Percentiles rank a stretch among this genome's conserved stretches.
These are phyloP conservation scores for Thunnus maccoyii DNA, from an alignment of 2,113 vertebrate species.

Conservation along the genomic window DNA sequence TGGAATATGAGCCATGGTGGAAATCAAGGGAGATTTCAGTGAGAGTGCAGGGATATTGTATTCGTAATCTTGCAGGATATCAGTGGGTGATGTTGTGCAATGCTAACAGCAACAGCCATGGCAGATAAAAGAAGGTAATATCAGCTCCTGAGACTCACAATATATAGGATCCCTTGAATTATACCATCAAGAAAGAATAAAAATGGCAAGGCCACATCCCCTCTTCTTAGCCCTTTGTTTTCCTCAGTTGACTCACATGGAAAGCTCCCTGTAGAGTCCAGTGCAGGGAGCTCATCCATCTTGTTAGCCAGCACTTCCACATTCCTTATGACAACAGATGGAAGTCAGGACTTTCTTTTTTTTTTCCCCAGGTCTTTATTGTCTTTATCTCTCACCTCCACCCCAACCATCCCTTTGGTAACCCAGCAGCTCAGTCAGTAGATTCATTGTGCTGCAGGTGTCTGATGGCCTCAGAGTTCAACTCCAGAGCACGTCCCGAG, in stretches of 20 bases:
- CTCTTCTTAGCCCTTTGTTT: slow-evolving; percentile 40
- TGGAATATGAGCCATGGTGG: background rate
- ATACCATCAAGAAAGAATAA: slow-evolving; percentile 49
- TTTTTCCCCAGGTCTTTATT: slow-evolving; percentile 8
- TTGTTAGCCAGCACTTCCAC: slow-evolving; percentile 56
- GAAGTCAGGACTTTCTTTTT: slow-evolving; percentile 31
- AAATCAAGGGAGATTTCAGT: slow-evolving; percentile 18
- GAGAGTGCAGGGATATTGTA: background rate
- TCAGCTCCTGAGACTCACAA: slow-evolving; percentile 12
- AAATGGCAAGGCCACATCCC: slow-evolving; percentile 28
- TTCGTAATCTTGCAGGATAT: slow-evolving; percentile 18
- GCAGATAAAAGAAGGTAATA: slow-evolving; percentile 16
- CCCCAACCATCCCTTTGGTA: slow-evolving; percentile 19
- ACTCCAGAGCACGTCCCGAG: slow-evolving; percentile 3
- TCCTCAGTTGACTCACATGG: slow-evolving; percentile 38
- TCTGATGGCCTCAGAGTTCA: slow-evolving; percentile 21
- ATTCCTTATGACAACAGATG: slow-evolving; percentile 50
- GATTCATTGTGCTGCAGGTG: slow-evolving; percentile 18
- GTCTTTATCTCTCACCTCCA: slow-evolving; percentile 40
- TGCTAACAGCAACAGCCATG: background rate
- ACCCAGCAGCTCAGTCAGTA: slow-evolving; percentile 28
- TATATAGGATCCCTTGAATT: slow-evolving; percentile 37
- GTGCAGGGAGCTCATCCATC: slow-evolving; percentile 69
- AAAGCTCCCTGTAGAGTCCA: slow-evolving; percentile 57
- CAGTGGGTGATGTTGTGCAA: slow-evolving; percentile 3